These are phyloP conservation scores for Eidolon helvum DNA, from an alignment of 2,113 vertebrate genomes.

Conservation along the genomic window DNA sequence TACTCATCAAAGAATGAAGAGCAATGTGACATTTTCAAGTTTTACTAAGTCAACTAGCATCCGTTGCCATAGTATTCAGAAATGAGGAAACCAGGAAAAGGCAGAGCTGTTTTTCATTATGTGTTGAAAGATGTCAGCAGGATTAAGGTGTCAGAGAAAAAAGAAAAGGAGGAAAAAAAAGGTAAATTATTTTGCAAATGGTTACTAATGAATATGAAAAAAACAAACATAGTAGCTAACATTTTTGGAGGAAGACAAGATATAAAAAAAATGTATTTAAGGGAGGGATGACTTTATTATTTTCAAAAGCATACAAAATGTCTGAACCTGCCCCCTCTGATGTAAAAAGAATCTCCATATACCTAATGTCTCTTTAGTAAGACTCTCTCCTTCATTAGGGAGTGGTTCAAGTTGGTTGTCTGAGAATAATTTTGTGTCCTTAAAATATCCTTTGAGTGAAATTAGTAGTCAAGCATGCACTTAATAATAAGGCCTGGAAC, in stretches of 20 bases:
- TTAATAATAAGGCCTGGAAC: slow-evolving; percentile 14
- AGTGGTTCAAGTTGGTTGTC: background rate
- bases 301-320: background rate
- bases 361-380: background rate
- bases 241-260: slow-evolving; percentile 38
- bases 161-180: slow-evolving; percentile 28
- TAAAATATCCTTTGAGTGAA: slow-evolving; percentile 46
- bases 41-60: slow-evolving; percentile 76
- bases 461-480: slow-evolving; percentile 26
- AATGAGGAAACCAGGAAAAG: slow-evolving; percentile 53
- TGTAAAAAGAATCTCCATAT: background rate
- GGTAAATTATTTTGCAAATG: slow-evolving; percentile 74
- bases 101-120: slow-evolving; percentile 79
- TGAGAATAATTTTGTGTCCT: slow-evolving; percentile 13
- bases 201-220: slow-evolving; percentile 76
- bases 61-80: slow-evolving; percentile 51
- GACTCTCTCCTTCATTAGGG: background rate
- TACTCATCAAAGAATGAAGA: slow-evolving; percentile 79
- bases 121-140: slow-evolving; percentile 76
- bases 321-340: background rate
- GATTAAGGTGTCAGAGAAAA: slow-evolving; percentile 77
- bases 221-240: slow-evolving; percentile 26
- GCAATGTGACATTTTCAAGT: slow-evolving; percentile 80
- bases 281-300: background rate
- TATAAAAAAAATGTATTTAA: background rate